Evolutionary conservation across 1,140 invertebrate genomes (phyloP).

Genomic region (Dreissena polymorpha): DNA sequence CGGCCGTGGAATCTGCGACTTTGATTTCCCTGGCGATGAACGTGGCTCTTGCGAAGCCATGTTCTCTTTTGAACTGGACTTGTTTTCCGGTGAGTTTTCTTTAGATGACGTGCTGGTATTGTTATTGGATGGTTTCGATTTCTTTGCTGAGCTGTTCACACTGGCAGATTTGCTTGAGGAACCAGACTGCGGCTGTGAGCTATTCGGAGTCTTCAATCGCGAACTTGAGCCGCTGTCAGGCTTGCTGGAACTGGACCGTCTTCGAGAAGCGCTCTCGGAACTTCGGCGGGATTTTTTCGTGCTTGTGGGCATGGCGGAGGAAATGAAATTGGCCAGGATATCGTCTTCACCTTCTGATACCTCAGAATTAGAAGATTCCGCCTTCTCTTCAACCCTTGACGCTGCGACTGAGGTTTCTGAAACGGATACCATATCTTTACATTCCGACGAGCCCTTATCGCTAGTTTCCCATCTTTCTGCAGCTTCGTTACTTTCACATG

Average conservation of each 20-base stretch:
- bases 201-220: constrained; percentile 42
- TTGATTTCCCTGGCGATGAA: constrained; percentile 39
- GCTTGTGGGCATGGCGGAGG: constrained; percentile 76
- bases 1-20: constrained; percentile 41
- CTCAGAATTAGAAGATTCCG: constrained; percentile 75
- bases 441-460: background rate
- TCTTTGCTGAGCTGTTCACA: constrained; percentile 38
- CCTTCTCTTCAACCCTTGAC: constrained; percentile 66
- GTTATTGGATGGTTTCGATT: constrained; percentile 27
- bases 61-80: constrained; percentile 25
- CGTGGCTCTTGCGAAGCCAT: background rate
- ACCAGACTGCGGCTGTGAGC: background rate
- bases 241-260: constrained; percentile 64
- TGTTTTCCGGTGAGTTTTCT: constrained; percentile 4
- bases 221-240: constrained; percentile 42
- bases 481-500: constrained; percentile 1
- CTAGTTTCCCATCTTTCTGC: background rate
- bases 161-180: constrained; percentile 23
- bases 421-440: background rate
- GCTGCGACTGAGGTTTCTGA: constrained; percentile 22
- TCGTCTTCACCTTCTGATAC: constrained; percentile 78
- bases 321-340: constrained; percentile 79
- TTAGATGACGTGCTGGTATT: constrained; percentile 8
- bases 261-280: constrained; percentile 72
- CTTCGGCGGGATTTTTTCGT: constrained; percentile 71